Evolutionary conservation across 2,888 invertebrate genomes (phyloP), one percentile per base, ranked within the genome.

Genomic region (Euplagia quadripunctaria): DNA sequence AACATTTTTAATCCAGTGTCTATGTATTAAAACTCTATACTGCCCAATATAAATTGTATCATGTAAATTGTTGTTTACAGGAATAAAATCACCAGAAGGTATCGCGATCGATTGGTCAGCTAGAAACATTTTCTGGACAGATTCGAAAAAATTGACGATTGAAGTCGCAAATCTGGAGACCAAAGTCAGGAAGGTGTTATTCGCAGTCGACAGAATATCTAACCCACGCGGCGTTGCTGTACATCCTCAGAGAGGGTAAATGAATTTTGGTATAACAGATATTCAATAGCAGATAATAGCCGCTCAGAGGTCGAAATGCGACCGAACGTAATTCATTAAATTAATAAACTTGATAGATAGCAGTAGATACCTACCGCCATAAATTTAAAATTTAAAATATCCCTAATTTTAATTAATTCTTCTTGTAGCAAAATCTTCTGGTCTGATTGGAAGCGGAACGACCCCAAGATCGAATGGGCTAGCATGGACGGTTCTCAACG

Each of bases 161-260:
- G 99, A 99, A 94, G 99, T 99, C 7, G 98, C 98, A 0, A 98
- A 97, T 87, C 93, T 99, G 71, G 98, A 98, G 77, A 97, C 97
- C 0, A 97, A 97, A 91, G 96, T 97, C 69, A 96, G 97, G 71
- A 97, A 97, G 89, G 97, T 98, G 8, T 92, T 99, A 61, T 97
- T 99, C 82, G 85, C 91, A 9, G 96, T 97, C 64, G 97, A 97
- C 9, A 97, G 97, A 82, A 96, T 99, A 77, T 97, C 97, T 7
- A 99, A 99, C 96, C 99, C 99, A 0, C 97, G 99, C 89, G 99
- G 99, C 76, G 99, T 99, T 84, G 99, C 98, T 8, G 98, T 99
- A 11, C 99, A 99, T 96, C 98, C 99, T 58, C 97, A 97, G 81
- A 96, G 97, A 94, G 98, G 98, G 98, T 98, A 96, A 92, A 51